phyloP scores from a whole-genome alignment of 37 sponge, comb jelly and placozoan species.

The Oopsacas minuta region DNA sequence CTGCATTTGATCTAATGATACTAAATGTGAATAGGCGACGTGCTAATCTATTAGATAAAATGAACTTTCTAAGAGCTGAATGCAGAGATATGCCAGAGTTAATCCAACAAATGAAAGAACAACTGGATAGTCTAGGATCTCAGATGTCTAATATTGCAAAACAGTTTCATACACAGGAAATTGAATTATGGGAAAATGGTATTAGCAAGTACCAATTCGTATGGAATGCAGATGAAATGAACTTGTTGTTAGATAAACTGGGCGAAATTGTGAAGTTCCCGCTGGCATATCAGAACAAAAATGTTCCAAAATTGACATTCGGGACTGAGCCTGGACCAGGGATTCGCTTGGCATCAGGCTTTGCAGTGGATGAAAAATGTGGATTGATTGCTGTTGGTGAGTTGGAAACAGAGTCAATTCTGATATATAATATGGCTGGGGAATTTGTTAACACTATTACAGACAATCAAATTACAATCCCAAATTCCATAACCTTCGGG shows the following conservation, averaged over 20 bases:
- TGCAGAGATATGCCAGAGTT: neutral
- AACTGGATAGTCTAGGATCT: neutral
- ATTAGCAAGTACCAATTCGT: neutral
- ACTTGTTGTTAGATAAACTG: neutral
- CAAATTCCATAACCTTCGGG: neutral
- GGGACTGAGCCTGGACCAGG: neutral
- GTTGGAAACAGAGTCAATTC: neutral
- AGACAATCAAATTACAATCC: neutral
- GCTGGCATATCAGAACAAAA: neutral
- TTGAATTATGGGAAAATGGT: neutral
- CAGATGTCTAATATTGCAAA: neutral
- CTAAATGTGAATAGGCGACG: neutral
- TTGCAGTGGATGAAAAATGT: neutral
- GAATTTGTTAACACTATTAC: neutral
- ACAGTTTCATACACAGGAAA: neutral
- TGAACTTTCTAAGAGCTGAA: neutral
- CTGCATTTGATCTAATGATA: neutral
- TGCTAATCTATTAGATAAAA: neutral
- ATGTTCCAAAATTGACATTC: neutral
- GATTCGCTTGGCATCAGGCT: neutral
- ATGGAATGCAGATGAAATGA: neutral
- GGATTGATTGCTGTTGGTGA: neutral
- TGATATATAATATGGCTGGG: neutral
- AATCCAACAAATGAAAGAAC: neutral
- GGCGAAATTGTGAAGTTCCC: neutral